Percentiles rank a stretch among this genome's conserved stretches.
These are phyloP conservation scores for Lasioglossum figueresi DNA, from an alignment of 2,888 invertebrate species.

Conservation along the genomic window DNA sequence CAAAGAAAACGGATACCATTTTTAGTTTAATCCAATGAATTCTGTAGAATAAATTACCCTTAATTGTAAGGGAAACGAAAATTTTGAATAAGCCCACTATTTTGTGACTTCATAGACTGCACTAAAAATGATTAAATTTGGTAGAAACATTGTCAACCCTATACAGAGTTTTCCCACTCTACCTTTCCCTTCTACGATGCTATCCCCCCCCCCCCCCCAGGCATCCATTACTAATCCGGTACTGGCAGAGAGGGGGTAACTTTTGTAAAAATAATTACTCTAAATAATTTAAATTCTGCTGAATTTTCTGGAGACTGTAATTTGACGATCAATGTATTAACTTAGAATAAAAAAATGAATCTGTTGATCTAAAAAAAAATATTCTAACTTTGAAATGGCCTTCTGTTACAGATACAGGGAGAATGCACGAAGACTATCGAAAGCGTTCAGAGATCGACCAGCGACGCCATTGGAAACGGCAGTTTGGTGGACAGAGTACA, in stretches of 20 bases:
- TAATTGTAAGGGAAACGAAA: not conserved
- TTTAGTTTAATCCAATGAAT: not conserved
- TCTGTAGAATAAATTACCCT: not conserved
- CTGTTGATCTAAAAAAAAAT: not conserved
- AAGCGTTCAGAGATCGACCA: slow-evolving; percentile 86
- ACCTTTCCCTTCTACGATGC: too few species aligned
- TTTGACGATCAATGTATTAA: not conserved
- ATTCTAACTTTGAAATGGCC: not conserved
- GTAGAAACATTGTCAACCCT: not conserved
- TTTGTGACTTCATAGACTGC: not conserved
- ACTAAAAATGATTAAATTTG: not conserved
- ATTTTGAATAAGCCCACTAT: not conserved
- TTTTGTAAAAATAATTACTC: too few species aligned
- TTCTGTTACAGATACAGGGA: slow-evolving; percentile 84
- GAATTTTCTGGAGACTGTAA: not conserved
- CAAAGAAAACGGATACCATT: too few species aligned
- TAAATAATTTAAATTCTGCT: not conserved
- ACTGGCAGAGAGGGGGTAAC: too few species aligned
- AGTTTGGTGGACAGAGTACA: slow-evolving; percentile 88
- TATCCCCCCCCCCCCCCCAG: too few species aligned
- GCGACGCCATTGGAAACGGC: slow-evolving; percentile 86
- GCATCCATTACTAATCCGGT: too few species aligned
- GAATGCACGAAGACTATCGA: slow-evolving; percentile 84
- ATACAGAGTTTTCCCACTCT: too few species aligned
- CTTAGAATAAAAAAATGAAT: too few species aligned